Evolutionary conservation across 2,113 vertebrate genomes (phyloP).

Genomic region (Chamaetylas fuelleborni): DNA sequence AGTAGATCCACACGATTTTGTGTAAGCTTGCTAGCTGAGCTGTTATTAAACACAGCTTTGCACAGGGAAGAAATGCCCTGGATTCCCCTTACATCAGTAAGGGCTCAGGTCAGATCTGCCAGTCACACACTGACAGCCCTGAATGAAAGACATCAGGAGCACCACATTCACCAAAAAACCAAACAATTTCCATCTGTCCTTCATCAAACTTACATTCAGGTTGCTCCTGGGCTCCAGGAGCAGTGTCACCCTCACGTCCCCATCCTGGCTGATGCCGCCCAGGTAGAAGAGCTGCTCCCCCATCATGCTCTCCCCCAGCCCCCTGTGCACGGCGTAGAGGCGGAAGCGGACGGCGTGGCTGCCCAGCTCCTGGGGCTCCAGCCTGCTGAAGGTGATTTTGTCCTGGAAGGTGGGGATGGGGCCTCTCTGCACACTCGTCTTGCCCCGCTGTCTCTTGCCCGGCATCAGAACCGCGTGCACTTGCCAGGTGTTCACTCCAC

Average conservation of each 20-base stretch:
- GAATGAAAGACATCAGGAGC: background rate
- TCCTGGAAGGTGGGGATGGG: slow-evolving; percentile 84
- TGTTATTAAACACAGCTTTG: background rate
- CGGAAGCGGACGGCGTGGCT: slow-evolving; percentile 85
- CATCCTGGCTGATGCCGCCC: slow-evolving; percentile 72
- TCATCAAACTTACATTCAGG: slow-evolving; percentile 81
- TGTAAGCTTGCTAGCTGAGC: background rate
- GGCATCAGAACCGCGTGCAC: slow-evolving; percentile 90
- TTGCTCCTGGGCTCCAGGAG: slow-evolving; percentile 90
- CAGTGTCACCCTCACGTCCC: slow-evolving; percentile 77
- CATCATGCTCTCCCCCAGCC: slow-evolving; percentile 91
- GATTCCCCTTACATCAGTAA: background rate
- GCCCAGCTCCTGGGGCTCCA: slow-evolving; percentile 80
- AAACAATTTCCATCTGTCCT: background rate
- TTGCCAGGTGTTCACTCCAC: slow-evolving; percentile 89
- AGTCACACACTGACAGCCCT: background rate
- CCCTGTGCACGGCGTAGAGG: slow-evolving; percentile 86
- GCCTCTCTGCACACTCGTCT: slow-evolving; percentile 84
- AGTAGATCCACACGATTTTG: background rate
- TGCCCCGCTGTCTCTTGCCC: slow-evolving; percentile 88
- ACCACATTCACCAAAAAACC: background rate
- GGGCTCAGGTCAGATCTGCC: background rate
- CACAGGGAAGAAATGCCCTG: background rate
- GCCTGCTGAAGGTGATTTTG: slow-evolving; percentile 83
- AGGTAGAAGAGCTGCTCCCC: slow-evolving; percentile 88